phyloP scores from a whole-genome alignment of 2,888 invertebrate genomes.

The Acrocera orbiculus region DNA sequence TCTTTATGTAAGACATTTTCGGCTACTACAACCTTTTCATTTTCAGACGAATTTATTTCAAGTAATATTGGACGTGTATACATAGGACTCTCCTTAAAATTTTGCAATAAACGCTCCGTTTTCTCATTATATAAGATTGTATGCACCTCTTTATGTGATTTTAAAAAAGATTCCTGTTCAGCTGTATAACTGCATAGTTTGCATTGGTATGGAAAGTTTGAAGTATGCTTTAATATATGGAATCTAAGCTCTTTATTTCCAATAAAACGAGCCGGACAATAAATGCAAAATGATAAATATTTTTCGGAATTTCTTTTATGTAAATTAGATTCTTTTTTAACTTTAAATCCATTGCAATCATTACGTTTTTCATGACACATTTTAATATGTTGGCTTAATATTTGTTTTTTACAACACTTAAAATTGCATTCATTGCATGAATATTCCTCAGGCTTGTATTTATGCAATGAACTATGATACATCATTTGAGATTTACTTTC shows the following conservation, averaged over 20 bases:
- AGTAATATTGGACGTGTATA: constrained; percentile 46
- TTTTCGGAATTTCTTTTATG: constrained; percentile 21
- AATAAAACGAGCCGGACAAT: constrained; percentile 71
- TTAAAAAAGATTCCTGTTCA: constrained; percentile 47
- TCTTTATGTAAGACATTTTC: constrained; percentile 9
- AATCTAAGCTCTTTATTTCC: constrained; percentile 53
- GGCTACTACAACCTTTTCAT: constrained; percentile 24
- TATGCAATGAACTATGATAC: constrained; percentile 74
- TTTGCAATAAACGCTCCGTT: constrained; percentile 46
- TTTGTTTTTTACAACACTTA: constrained; percentile 61
- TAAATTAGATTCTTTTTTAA: neutral
- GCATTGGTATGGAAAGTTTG: constrained; percentile 43
- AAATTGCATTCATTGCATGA: constrained; percentile 69
- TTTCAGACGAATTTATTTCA: constrained; percentile 18
- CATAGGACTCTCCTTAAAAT: constrained; percentile 44
- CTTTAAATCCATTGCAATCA: neutral
- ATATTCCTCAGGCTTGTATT: constrained; percentile 28
- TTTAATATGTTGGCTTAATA: constrained; percentile 67
- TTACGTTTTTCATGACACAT: constrained; percentile 33
- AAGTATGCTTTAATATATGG: constrained; percentile 38
- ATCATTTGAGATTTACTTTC: constrained; percentile 73
- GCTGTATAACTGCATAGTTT: constrained; percentile 62
- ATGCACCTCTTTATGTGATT: constrained; percentile 54
- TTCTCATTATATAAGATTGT: constrained; percentile 62
- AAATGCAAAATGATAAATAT: constrained; percentile 52